Evolutionary conservation across 2,797 vertebrate genomes (phyloP).

Genomic region (Enteromius afrohamiltoni): DNA sequence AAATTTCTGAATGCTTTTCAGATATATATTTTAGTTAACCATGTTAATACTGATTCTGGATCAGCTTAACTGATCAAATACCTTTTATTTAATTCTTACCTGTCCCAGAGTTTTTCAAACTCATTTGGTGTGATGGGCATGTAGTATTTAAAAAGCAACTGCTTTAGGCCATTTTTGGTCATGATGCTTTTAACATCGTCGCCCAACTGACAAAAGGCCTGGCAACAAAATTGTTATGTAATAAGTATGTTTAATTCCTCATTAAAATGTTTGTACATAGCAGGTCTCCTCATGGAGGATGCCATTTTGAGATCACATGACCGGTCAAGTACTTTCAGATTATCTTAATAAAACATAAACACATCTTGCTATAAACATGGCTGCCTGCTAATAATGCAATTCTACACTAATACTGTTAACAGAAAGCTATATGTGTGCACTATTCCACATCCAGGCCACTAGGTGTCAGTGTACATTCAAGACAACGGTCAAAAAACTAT

Average conservation of each 20-base stretch:
- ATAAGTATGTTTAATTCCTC: not conserved
- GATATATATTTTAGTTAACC: not conserved
- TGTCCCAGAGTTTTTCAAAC: slow-evolving; percentile 79
- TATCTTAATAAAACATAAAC: not conserved
- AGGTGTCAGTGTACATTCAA: not conserved
- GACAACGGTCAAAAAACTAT: not conserved
- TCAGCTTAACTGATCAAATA: slow-evolving; percentile 7
- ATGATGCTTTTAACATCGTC: slow-evolving; percentile 69
- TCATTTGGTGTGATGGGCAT: slow-evolving; percentile 75
- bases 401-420: not conserved
- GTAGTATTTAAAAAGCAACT: slow-evolving; percentile 69
- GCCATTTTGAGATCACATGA: not conserved
- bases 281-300: not conserved
- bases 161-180: slow-evolving; percentile 71
- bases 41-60: not conserved
- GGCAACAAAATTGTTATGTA: not conserved
- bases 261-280: not conserved
- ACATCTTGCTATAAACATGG: not conserved
- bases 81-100: slow-evolving; percentile 63
- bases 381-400: not conserved
- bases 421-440: not conserved
- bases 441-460: not conserved
- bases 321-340: not conserved
- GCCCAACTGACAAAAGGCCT: slow-evolving; percentile 75
- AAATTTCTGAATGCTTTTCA: not conserved